Base-by-base conservation (phyloP, 2,888 invertebrate species). In the Macropis europaea region DNA sequence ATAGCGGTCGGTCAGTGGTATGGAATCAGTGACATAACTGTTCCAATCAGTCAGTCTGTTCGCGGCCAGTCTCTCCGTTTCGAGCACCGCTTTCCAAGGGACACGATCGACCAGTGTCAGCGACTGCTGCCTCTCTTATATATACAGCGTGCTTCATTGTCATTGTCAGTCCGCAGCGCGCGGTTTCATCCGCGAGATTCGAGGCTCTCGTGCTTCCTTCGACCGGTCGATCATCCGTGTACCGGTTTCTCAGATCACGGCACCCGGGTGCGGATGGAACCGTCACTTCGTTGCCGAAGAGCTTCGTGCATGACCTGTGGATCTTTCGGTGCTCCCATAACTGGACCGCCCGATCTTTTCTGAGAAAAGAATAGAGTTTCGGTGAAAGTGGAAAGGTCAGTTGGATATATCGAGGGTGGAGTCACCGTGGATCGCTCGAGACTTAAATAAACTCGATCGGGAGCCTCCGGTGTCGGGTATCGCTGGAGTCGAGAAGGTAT, bases 81-180 rank as follows among this genome's bases (percentile, higher is more conserved):
- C 36, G 19, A 17, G 32, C 34, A 32, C 13, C 15, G 50, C 9
- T 34, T 69, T 50, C 45, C 38, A 42, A 13, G 28, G 48, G 52
- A 64, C 38, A 48, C 36, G 52, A 19, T 57, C 53, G 38, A 34
- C 47, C 56, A 36, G 42, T 57, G 72, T 52, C 22, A 43, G 47
- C 17, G 38, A n/a, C 7, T 40, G 11, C 22, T 19, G 38, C 19
- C 30, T 45, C 45, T 40, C 32, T 3, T n/a, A 40, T 45, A 43
- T 53, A 48, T 13, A 34, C 7, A 2, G 22, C 7, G 11, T 13
- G 42, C n/a, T 43, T 52, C 54, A 63, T 60, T 68, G 56, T 57
- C 53, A 76, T 76, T 54, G 59, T 43, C 70, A 43, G 50, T 42
- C 42, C 24, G 53, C 36, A 26, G 22, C 38, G 61, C 53, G 57